These are phyloP conservation scores for Drosophila paramelanica DNA, from an alignment of 2,888 invertebrate species.

Conservation along the genomic window DNA sequence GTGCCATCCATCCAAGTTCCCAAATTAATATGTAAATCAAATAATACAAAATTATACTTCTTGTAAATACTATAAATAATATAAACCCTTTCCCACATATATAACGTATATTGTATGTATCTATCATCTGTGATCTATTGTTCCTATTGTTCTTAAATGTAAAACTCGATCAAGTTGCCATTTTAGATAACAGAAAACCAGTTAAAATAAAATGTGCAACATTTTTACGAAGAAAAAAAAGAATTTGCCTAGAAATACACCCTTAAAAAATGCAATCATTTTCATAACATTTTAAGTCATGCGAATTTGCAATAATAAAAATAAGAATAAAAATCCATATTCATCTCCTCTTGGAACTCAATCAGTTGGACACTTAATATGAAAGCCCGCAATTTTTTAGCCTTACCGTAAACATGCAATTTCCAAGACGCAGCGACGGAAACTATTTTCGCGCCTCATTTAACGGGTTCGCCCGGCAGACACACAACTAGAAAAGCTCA, in stretches of 20 bases:
- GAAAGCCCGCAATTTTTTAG: slow-evolving; percentile 25
- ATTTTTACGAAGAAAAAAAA: too few relatives aligned
- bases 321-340: slow-evolving; percentile 2
- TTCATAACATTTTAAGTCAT: neutral
- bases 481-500: slow-evolving; percentile 41
- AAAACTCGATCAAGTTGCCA: too few relatives aligned
- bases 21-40: too few relatives aligned
- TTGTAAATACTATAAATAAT: too few relatives aligned
- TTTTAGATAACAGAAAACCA: too few relatives aligned
- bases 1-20: too few relatives aligned
- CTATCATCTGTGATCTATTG: too few relatives aligned
- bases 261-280: neutral
- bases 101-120: too few relatives aligned
- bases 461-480: slow-evolving; percentile 61
- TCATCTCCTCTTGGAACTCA: slow-evolving; percentile 22
- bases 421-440: slow-evolving; percentile 63
- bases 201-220: too few relatives aligned
- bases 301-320: neutral
- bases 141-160: too few relatives aligned
- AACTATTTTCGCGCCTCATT: slow-evolving; percentile 80
- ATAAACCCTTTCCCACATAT: too few relatives aligned
- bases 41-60: too few relatives aligned
- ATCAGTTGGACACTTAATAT: slow-evolving; percentile 16
- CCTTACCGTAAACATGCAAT: slow-evolving; percentile 38
- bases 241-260: neutral